A percentile compares a stretch with the other conserved stretches of the same genome.
These are phyloP conservation scores for Cylas formicarius DNA, from an alignment of 1,140 invertebrate genomes.

Conservation along the genomic window DNA sequence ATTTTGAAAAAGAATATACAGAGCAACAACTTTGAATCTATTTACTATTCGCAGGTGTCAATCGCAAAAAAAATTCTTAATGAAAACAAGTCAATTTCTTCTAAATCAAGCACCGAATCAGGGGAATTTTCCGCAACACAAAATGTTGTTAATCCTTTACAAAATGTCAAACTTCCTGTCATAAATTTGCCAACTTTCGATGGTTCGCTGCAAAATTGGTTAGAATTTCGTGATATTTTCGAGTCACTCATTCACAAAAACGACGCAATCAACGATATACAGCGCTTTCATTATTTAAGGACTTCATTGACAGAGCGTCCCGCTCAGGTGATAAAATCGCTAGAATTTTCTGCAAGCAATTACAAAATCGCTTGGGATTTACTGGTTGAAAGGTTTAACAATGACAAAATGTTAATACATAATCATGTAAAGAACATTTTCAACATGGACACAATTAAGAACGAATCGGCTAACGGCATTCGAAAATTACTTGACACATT, in stretches of 20 bases:
- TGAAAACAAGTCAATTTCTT: no score
- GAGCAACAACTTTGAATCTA: no score
- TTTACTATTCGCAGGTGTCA: no score
- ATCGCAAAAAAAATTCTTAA: no score
- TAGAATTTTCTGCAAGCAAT: constrained; percentile 28
- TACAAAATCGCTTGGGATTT: constrained; percentile 33
- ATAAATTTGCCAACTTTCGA: constrained; percentile 30
- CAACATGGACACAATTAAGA: constrained; percentile 5
- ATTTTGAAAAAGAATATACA: no score
- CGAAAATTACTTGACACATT: constrained; percentile 19
- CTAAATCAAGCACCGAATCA: no score
- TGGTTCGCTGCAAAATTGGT: constrained; percentile 30
- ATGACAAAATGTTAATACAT: constrained; percentile 21
- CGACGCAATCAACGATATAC: constrained; percentile 19
- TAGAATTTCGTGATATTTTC: constrained; percentile 33
- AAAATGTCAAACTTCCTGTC: constrained; percentile 24
- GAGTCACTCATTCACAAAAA: constrained; percentile 30
- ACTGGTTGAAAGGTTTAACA: constrained; percentile 33
- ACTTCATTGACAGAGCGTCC: constrained; percentile 30
- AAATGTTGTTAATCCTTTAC: no score
- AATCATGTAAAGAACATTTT: constrained; percentile 12
- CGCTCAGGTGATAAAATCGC: constrained; percentile 25
- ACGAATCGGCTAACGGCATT: constrained; percentile 6
- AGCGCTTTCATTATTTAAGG: constrained; percentile 35
- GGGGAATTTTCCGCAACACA: no score